A percentile compares a stretch with the other conserved stretches of the same genome.
Conservation (phyloP, 2,113 vertebrate species). For the Helogale parvula region DNA sequence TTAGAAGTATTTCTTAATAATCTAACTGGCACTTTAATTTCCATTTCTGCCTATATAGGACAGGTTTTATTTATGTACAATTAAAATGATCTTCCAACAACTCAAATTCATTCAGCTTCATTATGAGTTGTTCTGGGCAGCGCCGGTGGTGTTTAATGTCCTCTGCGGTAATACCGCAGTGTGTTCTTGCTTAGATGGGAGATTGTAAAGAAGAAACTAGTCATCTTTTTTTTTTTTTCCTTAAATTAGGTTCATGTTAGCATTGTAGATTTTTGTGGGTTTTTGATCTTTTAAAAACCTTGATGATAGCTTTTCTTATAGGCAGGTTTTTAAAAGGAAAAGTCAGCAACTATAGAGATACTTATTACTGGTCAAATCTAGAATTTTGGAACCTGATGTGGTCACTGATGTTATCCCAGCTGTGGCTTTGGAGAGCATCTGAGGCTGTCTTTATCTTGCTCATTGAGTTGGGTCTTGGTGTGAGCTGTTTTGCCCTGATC, state of each 20-base stretch:
- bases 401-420: neutral
- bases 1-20: conserved; percentile 61
- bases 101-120: conserved; percentile 20
- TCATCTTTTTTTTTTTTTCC: neutral
- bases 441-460: neutral
- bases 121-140: neutral
- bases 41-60: conserved; percentile 36
- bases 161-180: neutral
- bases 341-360: neutral
- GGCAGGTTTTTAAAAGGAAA: neutral
- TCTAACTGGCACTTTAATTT: conserved; percentile 62
- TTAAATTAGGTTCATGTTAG: no score
- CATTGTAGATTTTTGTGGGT: no score
- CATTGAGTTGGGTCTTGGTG: neutral
- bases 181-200: neutral
- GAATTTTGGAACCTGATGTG: neutral
- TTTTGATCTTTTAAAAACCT: neutral
- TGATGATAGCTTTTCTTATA: neutral
- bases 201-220: neutral
- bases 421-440: neutral
- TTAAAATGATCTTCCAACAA: conserved; percentile 53
- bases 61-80: conserved; percentile 66
- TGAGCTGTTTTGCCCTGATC: neutral
- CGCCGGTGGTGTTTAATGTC: neutral
- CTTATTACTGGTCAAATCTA: neutral